A percentile compares a stretch with the other conserved stretches of the same genome.
These are phyloP conservation scores for Thysanoteuthis rhombus DNA, from an alignment of 2,888 invertebrate species.

Conservation along the genomic window DNA sequence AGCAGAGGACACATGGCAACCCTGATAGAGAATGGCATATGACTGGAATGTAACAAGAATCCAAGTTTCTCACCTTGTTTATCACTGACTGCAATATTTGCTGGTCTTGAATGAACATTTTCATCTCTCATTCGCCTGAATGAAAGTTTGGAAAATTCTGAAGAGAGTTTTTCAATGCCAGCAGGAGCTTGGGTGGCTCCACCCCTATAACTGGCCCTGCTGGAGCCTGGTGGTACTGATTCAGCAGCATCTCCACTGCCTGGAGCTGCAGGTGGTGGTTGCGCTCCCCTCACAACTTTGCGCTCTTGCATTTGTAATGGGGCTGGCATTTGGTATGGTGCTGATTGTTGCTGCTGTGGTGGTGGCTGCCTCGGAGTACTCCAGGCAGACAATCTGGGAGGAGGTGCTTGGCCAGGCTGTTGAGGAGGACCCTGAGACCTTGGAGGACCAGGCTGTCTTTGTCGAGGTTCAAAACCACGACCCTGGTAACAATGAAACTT, in stretches of 20 bases:
- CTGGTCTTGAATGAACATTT: slow-evolving; percentile 50
- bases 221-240: slow-evolving; percentile 51
- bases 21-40: too few relatives aligned
- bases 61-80: slow-evolving; percentile 37
- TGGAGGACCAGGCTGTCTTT: slow-evolving; percentile 12
- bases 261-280: background rate
- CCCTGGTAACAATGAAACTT: background rate
- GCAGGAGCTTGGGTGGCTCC: slow-evolving; percentile 52
- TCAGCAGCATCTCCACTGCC: slow-evolving; percentile 34
- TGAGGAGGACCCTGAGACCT: background rate
- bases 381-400: background rate
- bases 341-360: background rate
- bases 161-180: background rate
- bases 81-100: slow-evolving; percentile 45
- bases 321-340: background rate
- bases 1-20: too few relatives aligned
- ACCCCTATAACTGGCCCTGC: slow-evolving; percentile 57
- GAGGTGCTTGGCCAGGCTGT: background rate
- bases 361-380: background rate
- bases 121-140: slow-evolving; percentile 45
- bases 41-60: slow-evolving; percentile 30
- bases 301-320: slow-evolving; percentile 2
- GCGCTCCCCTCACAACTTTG: background rate
- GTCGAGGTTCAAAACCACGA: background rate
- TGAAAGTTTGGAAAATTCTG: slow-evolving; percentile 43